A percentile compares a stretch with the other conserved stretches of the same genome.
Conservation (phyloP, 2,113 vertebrate genomes). For the Sander lucioperca region DNA sequence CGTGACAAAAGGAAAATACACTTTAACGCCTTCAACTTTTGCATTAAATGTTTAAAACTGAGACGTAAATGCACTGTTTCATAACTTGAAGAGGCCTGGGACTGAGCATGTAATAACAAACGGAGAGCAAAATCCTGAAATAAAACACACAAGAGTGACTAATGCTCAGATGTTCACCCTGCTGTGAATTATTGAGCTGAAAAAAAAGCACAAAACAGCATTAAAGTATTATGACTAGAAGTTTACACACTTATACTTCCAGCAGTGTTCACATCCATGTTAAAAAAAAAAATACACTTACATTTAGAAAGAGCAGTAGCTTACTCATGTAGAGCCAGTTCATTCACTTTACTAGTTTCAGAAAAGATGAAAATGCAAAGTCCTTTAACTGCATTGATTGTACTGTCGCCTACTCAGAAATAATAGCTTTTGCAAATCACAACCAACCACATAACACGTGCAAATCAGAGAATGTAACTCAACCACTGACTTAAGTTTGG, state of each 20-base stretch:
- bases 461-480: slow-evolving; percentile 59
- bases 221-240: slow-evolving; percentile 19
- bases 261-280: slow-evolving; percentile 32
- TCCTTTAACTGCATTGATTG: slow-evolving; percentile 25
- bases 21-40: slow-evolving; percentile 31
- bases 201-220: slow-evolving; percentile 29
- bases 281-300: slow-evolving; percentile 11
- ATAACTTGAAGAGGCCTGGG: slow-evolving; percentile 52
- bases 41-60: slow-evolving; percentile 38
- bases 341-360: slow-evolving; percentile 39
- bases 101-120: slow-evolving; percentile 42
- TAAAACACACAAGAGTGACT: slow-evolving; percentile 19
- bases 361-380: slow-evolving; percentile 27
- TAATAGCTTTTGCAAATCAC: slow-evolving; percentile 43
- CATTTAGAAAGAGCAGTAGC: slow-evolving; percentile 21
- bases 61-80: slow-evolving; percentile 56
- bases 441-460: slow-evolving; percentile 27
- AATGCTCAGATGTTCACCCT: slow-evolving; percentile 13
- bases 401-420: slow-evolving; percentile 28
- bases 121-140: slow-evolving; percentile 30
- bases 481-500: slow-evolving; percentile 59
- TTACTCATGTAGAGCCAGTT: slow-evolving; percentile 15
- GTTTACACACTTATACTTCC: slow-evolving; percentile 38
- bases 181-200: slow-evolving; percentile 17
- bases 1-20: slow-evolving; percentile 35